These are phyloP conservation scores for Aphelinus atriplicis DNA, from an alignment of 1,140 invertebrate genomes.

Conservation along the genomic window DNA sequence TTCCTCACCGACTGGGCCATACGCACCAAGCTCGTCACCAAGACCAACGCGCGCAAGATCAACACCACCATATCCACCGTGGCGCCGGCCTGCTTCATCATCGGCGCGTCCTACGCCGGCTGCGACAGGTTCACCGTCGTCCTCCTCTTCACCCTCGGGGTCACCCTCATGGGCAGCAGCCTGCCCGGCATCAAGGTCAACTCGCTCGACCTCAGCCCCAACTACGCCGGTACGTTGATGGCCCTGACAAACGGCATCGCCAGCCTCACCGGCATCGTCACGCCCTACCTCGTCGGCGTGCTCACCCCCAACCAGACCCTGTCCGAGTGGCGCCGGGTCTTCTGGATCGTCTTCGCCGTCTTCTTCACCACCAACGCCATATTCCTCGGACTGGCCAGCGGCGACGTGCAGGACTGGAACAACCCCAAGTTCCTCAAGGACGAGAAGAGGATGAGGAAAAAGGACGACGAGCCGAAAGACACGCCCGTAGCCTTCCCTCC, in stretches of 20 bases:
- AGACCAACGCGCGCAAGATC: constrained; percentile 75
- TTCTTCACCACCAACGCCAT: constrained; percentile 80
- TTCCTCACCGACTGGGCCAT: constrained; percentile 76
- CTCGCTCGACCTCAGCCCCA: constrained; percentile 84
- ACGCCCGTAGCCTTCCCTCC: no score
- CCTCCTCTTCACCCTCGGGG: constrained; percentile 74
- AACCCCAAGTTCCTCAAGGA: constrained; percentile 54
- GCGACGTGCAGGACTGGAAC: constrained; percentile 79
- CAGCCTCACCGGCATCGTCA: constrained; percentile 81
- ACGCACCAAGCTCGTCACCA: constrained; percentile 67
- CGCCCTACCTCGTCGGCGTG: constrained; percentile 81
- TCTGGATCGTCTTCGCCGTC: constrained; percentile 81
- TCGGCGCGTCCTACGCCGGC: constrained; percentile 83
- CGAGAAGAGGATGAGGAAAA: constrained; percentile 11
- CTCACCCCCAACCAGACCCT: constrained; percentile 78
- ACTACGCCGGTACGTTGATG: constrained; percentile 85
- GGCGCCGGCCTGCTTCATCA: constrained; percentile 79
- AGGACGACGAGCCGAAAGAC: no score
- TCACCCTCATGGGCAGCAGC: constrained; percentile 75
- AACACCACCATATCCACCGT: constrained; percentile 79
- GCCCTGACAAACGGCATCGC: constrained; percentile 87
- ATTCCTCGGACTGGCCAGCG: constrained; percentile 78
- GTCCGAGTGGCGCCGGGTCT: constrained; percentile 82
- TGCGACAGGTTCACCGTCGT: constrained; percentile 75
- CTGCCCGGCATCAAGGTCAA: constrained; percentile 76